phyloP scores from a whole-genome alignment of 2,113 vertebrate species.

The Plecturocebus donacophilus region DNA sequence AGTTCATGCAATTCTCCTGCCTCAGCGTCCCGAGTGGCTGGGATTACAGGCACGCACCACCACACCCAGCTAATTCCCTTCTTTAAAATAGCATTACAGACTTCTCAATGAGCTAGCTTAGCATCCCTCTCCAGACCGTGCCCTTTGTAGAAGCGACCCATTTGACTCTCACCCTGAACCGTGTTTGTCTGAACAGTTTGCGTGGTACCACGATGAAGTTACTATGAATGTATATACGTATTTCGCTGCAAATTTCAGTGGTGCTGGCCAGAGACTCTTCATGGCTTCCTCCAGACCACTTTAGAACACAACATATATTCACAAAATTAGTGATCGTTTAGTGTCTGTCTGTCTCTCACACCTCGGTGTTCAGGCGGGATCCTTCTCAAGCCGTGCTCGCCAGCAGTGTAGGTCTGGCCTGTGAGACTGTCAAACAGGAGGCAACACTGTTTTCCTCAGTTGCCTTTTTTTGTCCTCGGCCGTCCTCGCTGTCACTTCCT shows the following conservation, averaged over 20 bases:
- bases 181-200: constrained; percentile 26
- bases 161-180: constrained; percentile 16
- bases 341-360: not conserved
- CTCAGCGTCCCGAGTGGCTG: no score
- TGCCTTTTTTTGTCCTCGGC: not conserved
- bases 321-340: not conserved
- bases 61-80: no score
- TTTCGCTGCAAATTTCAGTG: constrained; percentile 2
- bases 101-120: not conserved
- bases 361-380: not conserved
- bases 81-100: constrained; percentile 35
- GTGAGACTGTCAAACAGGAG: not conserved
- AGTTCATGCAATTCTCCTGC: no score
- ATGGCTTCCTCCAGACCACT: not conserved
- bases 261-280: not conserved
- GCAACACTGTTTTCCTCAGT: not conserved
- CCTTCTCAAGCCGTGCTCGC: not conserved
- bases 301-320: not conserved
- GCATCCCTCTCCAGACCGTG: not conserved
- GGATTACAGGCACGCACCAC: no score
- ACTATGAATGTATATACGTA: not conserved
- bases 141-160: not conserved
- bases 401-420: not conserved
- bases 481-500: no score
- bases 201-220: not conserved